These are phyloP conservation scores for Megalops cyprinoides DNA, from an alignment of 2,797 vertebrate species.

Conservation along the genomic window DNA sequence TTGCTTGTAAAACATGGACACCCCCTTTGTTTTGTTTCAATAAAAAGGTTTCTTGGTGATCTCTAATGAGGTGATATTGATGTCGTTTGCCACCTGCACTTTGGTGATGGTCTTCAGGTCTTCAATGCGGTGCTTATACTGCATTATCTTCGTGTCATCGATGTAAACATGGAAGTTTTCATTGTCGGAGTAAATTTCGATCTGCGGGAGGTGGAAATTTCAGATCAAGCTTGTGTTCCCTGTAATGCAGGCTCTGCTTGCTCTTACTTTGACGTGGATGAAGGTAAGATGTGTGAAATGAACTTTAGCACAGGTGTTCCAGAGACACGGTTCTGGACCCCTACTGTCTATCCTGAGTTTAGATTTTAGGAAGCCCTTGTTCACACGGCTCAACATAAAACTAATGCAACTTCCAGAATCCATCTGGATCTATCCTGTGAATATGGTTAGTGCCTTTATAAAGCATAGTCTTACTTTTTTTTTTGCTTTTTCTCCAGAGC, in stretches of 20 bases:
- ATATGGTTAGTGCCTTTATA: too few species aligned
- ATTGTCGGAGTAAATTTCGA: constrained; percentile 76
- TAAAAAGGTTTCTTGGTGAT: constrained; percentile 65
- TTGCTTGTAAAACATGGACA: neutral
- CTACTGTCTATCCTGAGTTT: neutral
- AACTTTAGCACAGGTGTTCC: neutral
- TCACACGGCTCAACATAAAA: too few species aligned
- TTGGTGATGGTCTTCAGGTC: constrained; percentile 72
- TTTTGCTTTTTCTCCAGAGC: neutral
- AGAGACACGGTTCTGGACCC: neutral
- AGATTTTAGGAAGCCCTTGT: neutral
- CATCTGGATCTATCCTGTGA: neutral
- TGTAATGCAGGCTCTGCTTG: neutral
- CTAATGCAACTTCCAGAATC: neutral
- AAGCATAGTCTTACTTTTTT: too few species aligned
- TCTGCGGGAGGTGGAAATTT: constrained; percentile 51
- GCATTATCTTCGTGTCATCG: constrained; percentile 69
- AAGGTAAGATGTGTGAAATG: neutral
- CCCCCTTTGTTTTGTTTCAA: constrained; percentile 26
- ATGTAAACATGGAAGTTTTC: constrained; percentile 76
- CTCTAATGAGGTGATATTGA: constrained; percentile 74
- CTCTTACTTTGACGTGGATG: neutral
- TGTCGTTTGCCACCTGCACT: constrained; percentile 73
- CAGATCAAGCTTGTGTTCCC: neutral
- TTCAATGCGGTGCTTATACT: constrained; percentile 72